Percentiles rank a stretch among this genome's conserved stretches.
phyloP scores from a whole-genome alignment of 2,797 vertebrate genomes.

The Alfaro cultratus region DNA sequence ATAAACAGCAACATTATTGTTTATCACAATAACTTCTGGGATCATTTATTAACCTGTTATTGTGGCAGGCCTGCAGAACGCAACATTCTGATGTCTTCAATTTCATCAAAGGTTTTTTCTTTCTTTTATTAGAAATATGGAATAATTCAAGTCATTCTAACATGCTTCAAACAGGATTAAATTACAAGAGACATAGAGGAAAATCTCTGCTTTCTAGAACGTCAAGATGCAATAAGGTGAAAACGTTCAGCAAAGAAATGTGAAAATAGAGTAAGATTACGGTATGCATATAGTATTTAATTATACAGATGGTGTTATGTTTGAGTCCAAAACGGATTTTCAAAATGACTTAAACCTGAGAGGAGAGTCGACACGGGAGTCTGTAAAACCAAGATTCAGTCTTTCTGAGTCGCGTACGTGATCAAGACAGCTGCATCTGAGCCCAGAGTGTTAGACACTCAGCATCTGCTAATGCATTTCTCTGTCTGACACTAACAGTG shows the following conservation, averaged over 20 bases:
- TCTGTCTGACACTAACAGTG: constrained; percentile 52
- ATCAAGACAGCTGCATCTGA: constrained; percentile 28
- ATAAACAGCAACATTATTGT: too few species aligned
- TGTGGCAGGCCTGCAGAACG: background rate
- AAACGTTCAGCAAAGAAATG: background rate
- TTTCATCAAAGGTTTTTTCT: background rate
- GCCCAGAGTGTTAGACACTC: constrained; percentile 27
- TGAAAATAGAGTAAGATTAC: background rate
- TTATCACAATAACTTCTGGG: too few species aligned
- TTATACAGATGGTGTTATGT: background rate
- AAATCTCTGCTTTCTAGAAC: background rate
- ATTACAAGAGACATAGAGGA: background rate
- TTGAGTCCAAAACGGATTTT: background rate
- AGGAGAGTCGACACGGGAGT: background rate
- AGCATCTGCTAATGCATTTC: constrained; percentile 59
- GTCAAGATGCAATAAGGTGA: background rate
- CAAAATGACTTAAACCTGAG: background rate
- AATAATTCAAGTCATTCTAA: background rate
- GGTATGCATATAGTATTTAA: background rate
- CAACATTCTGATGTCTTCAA: background rate
- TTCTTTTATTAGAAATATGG: background rate
- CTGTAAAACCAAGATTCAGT: background rate
- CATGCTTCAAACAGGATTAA: background rate
- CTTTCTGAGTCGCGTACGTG: background rate
- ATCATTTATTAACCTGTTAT: too few species aligned